phyloP scores from a whole-genome alignment of 2,113 vertebrate genomes.

The Cyprinodon variegatus region DNA sequence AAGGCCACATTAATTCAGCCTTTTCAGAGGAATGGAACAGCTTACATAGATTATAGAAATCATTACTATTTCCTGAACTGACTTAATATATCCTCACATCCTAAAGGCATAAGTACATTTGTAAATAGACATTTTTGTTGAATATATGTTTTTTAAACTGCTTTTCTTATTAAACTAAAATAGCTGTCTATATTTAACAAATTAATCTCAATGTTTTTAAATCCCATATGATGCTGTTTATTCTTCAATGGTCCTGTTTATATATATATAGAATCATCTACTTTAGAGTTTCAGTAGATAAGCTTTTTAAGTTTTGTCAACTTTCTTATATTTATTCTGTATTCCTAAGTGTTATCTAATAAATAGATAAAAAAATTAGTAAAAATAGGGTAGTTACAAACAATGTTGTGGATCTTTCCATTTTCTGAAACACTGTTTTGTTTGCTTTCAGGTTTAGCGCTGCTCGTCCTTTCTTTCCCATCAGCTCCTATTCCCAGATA shows the following conservation, averaged over 20 bases:
- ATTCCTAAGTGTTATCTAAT: background rate
- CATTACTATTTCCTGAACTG: background rate
- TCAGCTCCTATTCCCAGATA: slow-evolving; percentile 31
- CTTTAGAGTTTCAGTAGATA: background rate
- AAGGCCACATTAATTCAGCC: no score
- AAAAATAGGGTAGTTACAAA: background rate
- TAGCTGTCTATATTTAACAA: no score
- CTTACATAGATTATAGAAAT: no score
- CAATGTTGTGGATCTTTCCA: background rate
- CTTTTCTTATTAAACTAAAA: no score
- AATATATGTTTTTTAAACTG: no score
- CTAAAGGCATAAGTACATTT: background rate
- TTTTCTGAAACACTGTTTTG: background rate
- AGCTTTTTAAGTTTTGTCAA: background rate
- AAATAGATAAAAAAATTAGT: background rate
- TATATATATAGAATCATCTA: background rate
- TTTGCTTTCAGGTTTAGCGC: slow-evolving; percentile 28
- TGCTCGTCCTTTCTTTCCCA: background rate
- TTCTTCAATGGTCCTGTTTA: no score
- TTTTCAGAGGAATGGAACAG: no score
- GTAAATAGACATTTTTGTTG: background rate
- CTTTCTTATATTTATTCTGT: background rate
- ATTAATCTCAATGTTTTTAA: no score
- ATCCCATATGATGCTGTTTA: no score
- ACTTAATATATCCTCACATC: background rate